phyloP scores from a whole-genome alignment of 2,888 invertebrate species.

The Spisula subtruncata region DNA sequence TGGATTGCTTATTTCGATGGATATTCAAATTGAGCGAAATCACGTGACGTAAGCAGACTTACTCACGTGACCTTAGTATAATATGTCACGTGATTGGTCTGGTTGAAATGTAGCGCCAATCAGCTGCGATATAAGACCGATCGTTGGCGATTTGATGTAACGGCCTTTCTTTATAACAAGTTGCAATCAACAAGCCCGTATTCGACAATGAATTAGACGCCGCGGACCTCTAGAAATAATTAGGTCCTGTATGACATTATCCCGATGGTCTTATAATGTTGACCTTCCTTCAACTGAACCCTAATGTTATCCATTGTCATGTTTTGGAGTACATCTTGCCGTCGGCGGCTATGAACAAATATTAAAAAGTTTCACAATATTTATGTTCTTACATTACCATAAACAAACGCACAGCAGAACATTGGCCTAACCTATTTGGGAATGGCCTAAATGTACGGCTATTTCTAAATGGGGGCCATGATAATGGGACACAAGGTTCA shows the following conservation, averaged over 20 bases:
- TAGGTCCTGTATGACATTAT: conserved; percentile 1
- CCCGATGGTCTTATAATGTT: neutral
- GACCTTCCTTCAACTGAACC: neutral
- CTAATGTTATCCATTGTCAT: neutral
- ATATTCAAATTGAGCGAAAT: neutral
- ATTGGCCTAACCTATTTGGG: no score
- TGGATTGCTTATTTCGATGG: conserved; percentile 49
- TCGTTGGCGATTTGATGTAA: neutral
- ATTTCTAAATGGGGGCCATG: no score
- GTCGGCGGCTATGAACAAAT: neutral
- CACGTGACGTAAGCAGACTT: conserved; percentile 5
- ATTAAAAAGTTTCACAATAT: neutral
- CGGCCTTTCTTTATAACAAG: conserved; percentile 19
- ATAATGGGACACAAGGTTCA: no score
- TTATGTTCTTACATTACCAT: neutral
- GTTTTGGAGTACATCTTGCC: neutral
- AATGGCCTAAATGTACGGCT: no score
- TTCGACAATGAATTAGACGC: conserved; percentile 20
- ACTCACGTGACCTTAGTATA: neutral
- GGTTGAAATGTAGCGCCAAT: conserved; percentile 24
- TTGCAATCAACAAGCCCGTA: conserved; percentile 7
- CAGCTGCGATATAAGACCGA: conserved; percentile 5
- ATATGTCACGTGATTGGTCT: neutral
- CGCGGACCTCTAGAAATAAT: neutral
- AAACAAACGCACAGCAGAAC: no score